Evolutionary conservation across 2,113 vertebrate genomes (phyloP), one percentile per base, ranked within the genome.

Genomic region (Dissostichus mawsoni): DNA sequence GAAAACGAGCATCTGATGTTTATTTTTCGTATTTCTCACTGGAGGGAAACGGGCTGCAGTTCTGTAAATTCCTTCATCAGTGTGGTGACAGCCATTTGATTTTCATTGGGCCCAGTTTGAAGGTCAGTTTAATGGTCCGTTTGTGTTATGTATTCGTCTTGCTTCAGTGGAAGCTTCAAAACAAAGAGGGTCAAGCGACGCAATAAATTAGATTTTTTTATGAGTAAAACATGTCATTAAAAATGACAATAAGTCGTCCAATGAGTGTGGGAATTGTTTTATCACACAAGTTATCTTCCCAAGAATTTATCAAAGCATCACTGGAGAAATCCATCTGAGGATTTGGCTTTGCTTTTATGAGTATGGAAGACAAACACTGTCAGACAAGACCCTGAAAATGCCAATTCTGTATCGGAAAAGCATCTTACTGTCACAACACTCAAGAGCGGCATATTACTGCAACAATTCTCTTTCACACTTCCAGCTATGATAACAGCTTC

Each of bases 111-210:
- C 72, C 80, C 44, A 51, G 77, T 87, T 72, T 93, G 90, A 93
- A 94, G 92, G 92, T 94, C 93, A 91, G 90, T 92, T 91, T 93
- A 91, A 94, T 92, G 91, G 90, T 81, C 90, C 92, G 50, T 87
- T 89, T 90, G 89, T 90, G 90, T 90, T 93, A 83, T 70, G 82
- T 82, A 53, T 84, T 84, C 80, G 93, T 93, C 90, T 80, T 90
- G 92, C 90, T 92, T 91, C 89, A 87, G 73, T 87, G 90, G 77
- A 90, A 88, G 82, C 86, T 83, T 91, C 87, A 87, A 89, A 91
- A 92, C 88, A 92, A 91, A 90, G 78, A 81, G 84, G 84, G 82
- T 87, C 82, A 85, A 75, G 77, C 81, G 52, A 71, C 53, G 57
- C 82, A 68, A 82, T 92, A 89, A 92, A 92, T 52, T 59, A 64